Percentiles rank a stretch among this genome's conserved stretches.
These are phyloP conservation scores for Crossocerus cetratus DNA, from an alignment of 2,888 invertebrate species.

Conservation along the genomic window DNA sequence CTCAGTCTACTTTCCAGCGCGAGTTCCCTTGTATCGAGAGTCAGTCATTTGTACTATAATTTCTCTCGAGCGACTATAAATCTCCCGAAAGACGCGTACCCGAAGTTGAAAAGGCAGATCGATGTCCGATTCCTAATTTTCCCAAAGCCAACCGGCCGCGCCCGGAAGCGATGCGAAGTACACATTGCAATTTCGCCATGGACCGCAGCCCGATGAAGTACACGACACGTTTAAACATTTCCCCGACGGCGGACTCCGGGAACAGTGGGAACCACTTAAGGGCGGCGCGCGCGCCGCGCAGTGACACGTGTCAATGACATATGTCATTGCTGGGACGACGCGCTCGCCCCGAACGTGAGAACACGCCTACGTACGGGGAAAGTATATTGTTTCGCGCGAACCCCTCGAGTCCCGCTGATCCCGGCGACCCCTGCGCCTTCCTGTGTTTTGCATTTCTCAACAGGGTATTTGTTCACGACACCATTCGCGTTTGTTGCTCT, in stretches of 20 bases:
- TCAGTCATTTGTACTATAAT: too few species aligned
- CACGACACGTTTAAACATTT: conserved; percentile 25
- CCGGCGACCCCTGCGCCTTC: background rate
- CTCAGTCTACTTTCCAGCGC: too few species aligned
- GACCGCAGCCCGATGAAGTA: background rate
- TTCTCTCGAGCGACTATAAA: too few species aligned
- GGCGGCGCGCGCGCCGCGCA: conserved; percentile 13
- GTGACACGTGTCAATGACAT: conserved; percentile 47
- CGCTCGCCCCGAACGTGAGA: conserved; percentile 48
- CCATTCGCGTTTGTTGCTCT: too few species aligned
- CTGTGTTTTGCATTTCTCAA: background rate
- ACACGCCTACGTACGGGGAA: conserved; percentile 29
- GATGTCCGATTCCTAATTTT: background rate
- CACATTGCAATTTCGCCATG: conserved; percentile 19
- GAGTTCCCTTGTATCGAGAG: too few species aligned
- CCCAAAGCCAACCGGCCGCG: background rate
- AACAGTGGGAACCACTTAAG: conserved; percentile 32
- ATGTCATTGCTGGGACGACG: conserved; percentile 41
- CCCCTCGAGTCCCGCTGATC: conserved; percentile 1
- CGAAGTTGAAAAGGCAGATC: too few species aligned
- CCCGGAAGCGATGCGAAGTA: background rate
- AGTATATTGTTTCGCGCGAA: conserved; percentile 38
- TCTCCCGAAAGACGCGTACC: too few species aligned
- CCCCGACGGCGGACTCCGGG: background rate
- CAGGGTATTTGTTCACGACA: too few species aligned